Evolutionary conservation across 2,113 vertebrate genomes (phyloP).

Genomic region (Diadophis punctatus): DNA sequence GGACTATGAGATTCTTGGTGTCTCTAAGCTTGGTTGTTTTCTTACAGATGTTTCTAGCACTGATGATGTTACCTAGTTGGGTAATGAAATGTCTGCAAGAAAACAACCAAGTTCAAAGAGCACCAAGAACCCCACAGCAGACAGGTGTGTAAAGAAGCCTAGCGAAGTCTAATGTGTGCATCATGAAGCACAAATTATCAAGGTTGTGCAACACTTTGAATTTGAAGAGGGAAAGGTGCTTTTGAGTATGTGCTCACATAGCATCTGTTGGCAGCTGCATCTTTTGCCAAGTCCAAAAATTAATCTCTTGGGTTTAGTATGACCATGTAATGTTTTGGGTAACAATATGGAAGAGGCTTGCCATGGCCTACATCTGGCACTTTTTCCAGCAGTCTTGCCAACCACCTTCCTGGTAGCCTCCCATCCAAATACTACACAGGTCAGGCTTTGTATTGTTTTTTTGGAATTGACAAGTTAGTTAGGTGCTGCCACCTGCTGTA

Average conservation of each 20-base stretch:
- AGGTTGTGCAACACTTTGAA: neutral
- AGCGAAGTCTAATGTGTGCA: neutral
- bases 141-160: neutral
- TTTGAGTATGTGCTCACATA: neutral
- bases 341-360: neutral
- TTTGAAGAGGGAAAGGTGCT: neutral
- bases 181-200: neutral
- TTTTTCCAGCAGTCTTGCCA: neutral
- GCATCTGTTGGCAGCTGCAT: neutral
- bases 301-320: neutral
- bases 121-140: neutral
- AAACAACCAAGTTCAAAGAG: neutral
- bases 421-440: neutral
- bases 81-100: neutral
- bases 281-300: neutral
- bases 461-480: neutral
- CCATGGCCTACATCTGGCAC: neutral
- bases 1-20: neutral
- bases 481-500: neutral
- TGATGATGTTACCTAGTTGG: neutral
- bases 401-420: neutral
- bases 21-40: neutral
- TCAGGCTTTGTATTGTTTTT: neutral
- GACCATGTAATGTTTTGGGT: neutral
- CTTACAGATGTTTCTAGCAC: neutral